Conservation (phyloP, 2,113 vertebrate species). For the Orcinus orca region DNA sequence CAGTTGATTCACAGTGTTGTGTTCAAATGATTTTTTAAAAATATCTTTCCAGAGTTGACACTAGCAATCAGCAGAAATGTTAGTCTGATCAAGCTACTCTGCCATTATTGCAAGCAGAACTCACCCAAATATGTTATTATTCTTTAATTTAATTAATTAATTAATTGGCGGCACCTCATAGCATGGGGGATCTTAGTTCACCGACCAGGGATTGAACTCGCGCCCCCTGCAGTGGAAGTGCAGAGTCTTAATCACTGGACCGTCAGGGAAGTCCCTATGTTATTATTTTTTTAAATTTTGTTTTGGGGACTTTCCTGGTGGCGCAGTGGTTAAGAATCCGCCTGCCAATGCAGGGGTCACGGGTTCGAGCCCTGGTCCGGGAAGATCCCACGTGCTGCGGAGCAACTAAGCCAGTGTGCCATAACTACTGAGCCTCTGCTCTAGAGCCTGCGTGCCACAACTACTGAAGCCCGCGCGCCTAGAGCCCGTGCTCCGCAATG, state of each 20-base stretch:
- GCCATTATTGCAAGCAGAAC: not conserved
- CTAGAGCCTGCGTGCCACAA: no score
- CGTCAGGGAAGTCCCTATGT: not conserved
- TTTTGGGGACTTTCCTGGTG: no score
- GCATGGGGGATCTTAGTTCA: not conserved
- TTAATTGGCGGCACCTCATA: not conserved
- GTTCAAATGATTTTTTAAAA: not conserved
- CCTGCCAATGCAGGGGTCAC: no score
- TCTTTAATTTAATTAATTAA: not conserved
- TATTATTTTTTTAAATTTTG: not conserved
- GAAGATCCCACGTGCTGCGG: no score
- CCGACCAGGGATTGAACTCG: not conserved
- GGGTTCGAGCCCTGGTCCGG: no score
- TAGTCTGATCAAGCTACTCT: not conserved
- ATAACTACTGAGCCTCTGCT: no score
- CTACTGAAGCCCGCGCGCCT: no score
- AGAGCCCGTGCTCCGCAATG: no score
- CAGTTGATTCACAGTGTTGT: not conserved
- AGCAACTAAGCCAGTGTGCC: no score
- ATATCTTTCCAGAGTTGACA: not conserved
- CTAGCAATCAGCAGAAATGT: not conserved
- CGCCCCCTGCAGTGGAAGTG: not conserved
- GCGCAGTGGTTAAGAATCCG: no score
- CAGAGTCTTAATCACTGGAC: not conserved
- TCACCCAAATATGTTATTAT: constrained; percentile 13